A percentile compares a stretch with the other conserved stretches of the same genome.
Conservation (phyloP, 2,888 invertebrate genomes). For the Sycophila texana region DNA sequence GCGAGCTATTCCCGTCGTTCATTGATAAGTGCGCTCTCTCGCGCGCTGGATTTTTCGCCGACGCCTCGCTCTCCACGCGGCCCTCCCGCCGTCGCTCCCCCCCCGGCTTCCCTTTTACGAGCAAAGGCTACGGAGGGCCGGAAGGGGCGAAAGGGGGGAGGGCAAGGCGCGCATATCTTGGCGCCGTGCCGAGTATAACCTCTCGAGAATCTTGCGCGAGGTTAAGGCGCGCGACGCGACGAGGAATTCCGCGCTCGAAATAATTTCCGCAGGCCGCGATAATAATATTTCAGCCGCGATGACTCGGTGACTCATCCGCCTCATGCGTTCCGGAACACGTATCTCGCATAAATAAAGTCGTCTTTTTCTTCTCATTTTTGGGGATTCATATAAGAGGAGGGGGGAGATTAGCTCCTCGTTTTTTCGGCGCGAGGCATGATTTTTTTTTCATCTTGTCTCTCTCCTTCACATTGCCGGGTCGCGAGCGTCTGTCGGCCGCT, state of each 20-base stretch:
- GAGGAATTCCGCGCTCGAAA: constrained; percentile 48
- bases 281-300: constrained; percentile 41
- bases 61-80: too few relatives aligned
- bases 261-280: constrained; percentile 46
- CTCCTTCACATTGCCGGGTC: background rate
- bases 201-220: constrained; percentile 42
- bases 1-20: constrained; percentile 37
- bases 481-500: background rate
- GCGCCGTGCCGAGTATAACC: constrained; percentile 35
- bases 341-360: background rate
- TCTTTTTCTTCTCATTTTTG: too few relatives aligned
- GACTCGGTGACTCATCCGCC: background rate
- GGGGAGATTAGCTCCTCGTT: too few relatives aligned
- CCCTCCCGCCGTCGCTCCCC: background rate
- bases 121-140: too few relatives aligned
- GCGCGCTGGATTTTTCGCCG: background rate
- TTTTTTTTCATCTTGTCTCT: background rate
- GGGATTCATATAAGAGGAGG: too few relatives aligned
- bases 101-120: too few relatives aligned
- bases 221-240: constrained; percentile 36
- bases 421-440: background rate
- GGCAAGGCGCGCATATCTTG: constrained; percentile 36
- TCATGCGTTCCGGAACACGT: background rate
- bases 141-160: too few relatives aligned
- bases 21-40: constrained; percentile 53